Conservation (phyloP, 2,888 invertebrate species). For the Pachliopta kotzebuea region DNA sequence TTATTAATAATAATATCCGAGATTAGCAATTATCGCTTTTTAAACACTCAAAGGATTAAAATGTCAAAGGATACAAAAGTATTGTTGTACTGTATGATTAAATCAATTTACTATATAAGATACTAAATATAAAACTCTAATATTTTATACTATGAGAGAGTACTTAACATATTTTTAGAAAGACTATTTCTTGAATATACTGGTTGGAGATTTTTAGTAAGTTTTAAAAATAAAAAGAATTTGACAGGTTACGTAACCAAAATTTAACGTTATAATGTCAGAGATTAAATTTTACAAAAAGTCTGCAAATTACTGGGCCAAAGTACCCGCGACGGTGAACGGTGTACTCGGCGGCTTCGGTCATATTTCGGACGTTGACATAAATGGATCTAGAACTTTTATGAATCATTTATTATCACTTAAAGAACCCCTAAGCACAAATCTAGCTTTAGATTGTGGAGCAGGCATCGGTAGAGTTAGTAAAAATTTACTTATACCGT, state of each 20-base stretch:
- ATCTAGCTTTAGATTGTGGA: slow-evolving; percentile 94
- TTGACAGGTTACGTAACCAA: slow-evolving; percentile 16
- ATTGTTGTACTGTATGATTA: too few species aligned
- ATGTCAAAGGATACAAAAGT: neutral
- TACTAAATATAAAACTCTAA: too few species aligned
- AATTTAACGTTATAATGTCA: slow-evolving; percentile 38
- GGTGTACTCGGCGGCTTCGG: slow-evolving; percentile 98
- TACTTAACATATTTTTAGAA: too few species aligned
- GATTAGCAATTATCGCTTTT: neutral
- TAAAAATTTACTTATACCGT: slow-evolving; percentile 88
- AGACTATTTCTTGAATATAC: neutral
- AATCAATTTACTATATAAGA: too few species aligned
- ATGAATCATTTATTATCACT: slow-evolving; percentile 74
- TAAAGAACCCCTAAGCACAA: slow-evolving; percentile 77
- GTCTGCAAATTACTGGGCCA: slow-evolving; percentile 92
- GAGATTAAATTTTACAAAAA: slow-evolving; percentile 82
- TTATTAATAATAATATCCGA: too few species aligned
- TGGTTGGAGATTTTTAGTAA: neutral
- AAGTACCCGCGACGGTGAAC: slow-evolving; percentile 91
- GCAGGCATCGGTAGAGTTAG: slow-evolving; percentile 98
- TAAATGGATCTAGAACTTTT: slow-evolving; percentile 91
- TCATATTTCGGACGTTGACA: slow-evolving; percentile 91
- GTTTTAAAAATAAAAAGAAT: slow-evolving; percentile 1
- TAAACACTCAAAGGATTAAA: neutral
- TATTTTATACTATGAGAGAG: too few species aligned